Evolutionary conservation across 2,888 invertebrate genomes (phyloP).

Genomic region (Chloroclysta siterata): DNA sequence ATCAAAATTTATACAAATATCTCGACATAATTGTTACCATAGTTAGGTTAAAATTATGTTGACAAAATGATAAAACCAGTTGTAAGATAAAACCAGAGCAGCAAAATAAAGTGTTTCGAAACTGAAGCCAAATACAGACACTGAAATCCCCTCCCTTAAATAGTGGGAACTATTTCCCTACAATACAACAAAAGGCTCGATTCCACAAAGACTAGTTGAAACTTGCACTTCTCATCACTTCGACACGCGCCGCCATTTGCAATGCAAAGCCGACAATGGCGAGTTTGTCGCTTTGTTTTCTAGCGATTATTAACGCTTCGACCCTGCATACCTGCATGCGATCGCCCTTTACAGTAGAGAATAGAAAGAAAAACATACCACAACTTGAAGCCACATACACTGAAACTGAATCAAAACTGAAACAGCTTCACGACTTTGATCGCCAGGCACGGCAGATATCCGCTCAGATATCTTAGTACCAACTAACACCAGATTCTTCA

Average conservation of each 20-base stretch:
- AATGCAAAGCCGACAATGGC: conserved; percentile 39
- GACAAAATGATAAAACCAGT: neutral
- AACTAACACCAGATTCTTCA: too few species aligned
- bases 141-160: neutral
- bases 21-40: too few species aligned
- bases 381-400: too few species aligned
- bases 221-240: conserved; percentile 35
- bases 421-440: too few species aligned
- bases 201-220: conserved; percentile 24
- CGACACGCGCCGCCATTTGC: conserved; percentile 31
- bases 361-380: too few species aligned
- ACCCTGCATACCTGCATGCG: neutral
- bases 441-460: too few species aligned
- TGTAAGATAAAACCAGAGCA: neutral
- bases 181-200: conserved; percentile 20
- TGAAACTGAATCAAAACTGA: too few species aligned
- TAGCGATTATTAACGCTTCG: conserved; percentile 35
- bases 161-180: conserved; percentile 2
- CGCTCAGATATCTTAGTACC: too few species aligned
- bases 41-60: too few species aligned
- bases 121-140: neutral
- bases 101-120: neutral
- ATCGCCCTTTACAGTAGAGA: neutral
- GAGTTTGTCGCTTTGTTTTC: conserved; percentile 39
- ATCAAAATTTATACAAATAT: too few species aligned